Percentiles rank a stretch among this genome's conserved stretches.
These are phyloP conservation scores for Meteorus sp. DNA, from an alignment of 1,140 invertebrate species.

Conservation along the genomic window DNA sequence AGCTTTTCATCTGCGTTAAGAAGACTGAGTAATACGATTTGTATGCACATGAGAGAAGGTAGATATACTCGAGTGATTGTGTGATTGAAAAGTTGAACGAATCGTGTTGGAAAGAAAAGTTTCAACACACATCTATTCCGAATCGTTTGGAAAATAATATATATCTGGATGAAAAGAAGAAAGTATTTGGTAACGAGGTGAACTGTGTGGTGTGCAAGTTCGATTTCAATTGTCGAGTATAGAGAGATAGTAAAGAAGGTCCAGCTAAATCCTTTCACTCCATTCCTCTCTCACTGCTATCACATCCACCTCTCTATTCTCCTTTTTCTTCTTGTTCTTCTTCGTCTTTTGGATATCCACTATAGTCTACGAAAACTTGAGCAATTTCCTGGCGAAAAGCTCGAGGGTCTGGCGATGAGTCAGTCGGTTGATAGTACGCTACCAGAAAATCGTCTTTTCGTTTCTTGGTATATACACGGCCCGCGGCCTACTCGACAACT, in stretches of 20 bases:
- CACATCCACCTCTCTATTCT: neutral
- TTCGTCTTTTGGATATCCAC: neutral
- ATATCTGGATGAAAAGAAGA: slow-evolving; percentile 20
- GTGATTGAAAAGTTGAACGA: no score
- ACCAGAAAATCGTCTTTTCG: slow-evolving; percentile 15
- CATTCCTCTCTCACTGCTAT: neutral
- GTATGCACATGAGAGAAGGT: no score
- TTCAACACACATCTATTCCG: no score
- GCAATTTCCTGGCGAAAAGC: slow-evolving; percentile 41
- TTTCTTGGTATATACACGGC: slow-evolving; percentile 7
- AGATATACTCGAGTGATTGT: no score
- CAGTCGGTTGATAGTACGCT: slow-evolving; percentile 27
- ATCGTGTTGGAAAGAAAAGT: no score
- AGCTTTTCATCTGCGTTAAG: no score
- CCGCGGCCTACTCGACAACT: slow-evolving; percentile 42
- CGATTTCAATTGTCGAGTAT: slow-evolving; percentile 35
- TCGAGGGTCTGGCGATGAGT: neutral
- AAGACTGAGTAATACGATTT: no score
- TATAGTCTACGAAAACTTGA: slow-evolving; percentile 41
- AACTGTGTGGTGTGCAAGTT: slow-evolving; percentile 26
- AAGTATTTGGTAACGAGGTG: slow-evolving; percentile 33
- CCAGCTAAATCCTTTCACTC: neutral
- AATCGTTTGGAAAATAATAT: no score
- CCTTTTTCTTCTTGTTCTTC: neutral
- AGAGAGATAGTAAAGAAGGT: neutral